Evolutionary conservation across 2,888 invertebrate genomes (phyloP).

Genomic region (Junonia oenone): DNA sequence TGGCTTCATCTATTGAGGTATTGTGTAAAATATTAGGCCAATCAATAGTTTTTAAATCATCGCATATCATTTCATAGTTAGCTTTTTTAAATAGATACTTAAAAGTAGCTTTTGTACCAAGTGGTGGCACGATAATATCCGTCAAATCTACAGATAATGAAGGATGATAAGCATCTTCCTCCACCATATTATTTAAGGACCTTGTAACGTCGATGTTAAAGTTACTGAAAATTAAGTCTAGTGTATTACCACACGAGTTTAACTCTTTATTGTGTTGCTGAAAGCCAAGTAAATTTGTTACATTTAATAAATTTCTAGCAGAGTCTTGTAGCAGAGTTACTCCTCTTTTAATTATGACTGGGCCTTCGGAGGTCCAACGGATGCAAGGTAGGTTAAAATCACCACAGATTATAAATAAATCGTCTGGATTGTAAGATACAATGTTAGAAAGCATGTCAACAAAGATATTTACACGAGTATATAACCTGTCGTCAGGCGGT

Average conservation of each 20-base stretch:
- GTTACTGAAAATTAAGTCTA: neutral
- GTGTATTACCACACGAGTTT: conserved; percentile 1
- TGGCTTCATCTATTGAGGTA: neutral
- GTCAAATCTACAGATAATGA: neutral
- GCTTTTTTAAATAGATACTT: neutral
- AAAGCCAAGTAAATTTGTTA: neutral
- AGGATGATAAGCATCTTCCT: neutral
- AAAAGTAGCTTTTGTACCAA: neutral
- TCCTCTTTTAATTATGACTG: neutral
- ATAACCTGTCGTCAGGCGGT: neutral
- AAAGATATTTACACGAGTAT: neutral
- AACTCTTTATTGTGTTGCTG: neutral
- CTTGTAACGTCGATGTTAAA: neutral
- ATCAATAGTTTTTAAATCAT: neutral
- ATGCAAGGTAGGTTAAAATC: conserved; percentile 1
- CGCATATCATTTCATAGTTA: neutral
- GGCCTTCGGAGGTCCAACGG: neutral
- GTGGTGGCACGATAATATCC: neutral
- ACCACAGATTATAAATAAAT: neutral
- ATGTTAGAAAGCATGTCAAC: neutral
- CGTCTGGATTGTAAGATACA: neutral
- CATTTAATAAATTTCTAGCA: neutral
- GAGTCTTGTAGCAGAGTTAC: neutral
- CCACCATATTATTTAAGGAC: neutral
- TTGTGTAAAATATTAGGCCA: neutral